phyloP scores from a whole-genome alignment of 2,113 vertebrate genomes.

The Tursiops truncatus region DNA sequence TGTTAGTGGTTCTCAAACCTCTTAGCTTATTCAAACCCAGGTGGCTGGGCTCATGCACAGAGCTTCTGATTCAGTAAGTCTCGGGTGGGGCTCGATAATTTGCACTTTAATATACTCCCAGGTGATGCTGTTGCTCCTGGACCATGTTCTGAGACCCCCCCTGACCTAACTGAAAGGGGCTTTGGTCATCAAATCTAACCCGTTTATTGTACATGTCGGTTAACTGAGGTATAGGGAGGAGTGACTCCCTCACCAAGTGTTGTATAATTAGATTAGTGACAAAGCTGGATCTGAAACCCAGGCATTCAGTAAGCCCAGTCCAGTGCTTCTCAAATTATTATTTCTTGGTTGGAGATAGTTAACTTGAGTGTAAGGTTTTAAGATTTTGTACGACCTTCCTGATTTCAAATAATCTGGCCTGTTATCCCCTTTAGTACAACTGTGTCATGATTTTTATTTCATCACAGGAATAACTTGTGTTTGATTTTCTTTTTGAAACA shows the following conservation, averaged over 20 bases:
- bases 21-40: background rate
- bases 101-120: background rate
- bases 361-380: background rate
- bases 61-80: background rate
- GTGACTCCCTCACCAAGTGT: background rate
- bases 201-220: background rate
- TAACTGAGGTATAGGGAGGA: background rate
- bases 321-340: background rate
- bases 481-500: background rate
- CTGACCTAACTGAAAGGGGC: background rate
- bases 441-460: background rate
- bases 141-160: background rate
- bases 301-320: accelerated
- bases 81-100: background rate
- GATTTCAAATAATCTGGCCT: background rate
- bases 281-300: background rate
- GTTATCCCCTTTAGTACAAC: background rate
- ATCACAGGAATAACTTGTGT: background rate
- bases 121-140: background rate
- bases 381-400: background rate
- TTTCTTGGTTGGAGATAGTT: background rate
- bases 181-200: background rate
- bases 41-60: background rate
- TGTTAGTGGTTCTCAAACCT: background rate
- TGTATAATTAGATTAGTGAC: background rate